Percentiles rank a stretch among this genome's conserved stretches.
These are phyloP conservation scores for Orthonyx spaldingii DNA, from an alignment of 2,113 vertebrate species.

Conservation along the genomic window DNA sequence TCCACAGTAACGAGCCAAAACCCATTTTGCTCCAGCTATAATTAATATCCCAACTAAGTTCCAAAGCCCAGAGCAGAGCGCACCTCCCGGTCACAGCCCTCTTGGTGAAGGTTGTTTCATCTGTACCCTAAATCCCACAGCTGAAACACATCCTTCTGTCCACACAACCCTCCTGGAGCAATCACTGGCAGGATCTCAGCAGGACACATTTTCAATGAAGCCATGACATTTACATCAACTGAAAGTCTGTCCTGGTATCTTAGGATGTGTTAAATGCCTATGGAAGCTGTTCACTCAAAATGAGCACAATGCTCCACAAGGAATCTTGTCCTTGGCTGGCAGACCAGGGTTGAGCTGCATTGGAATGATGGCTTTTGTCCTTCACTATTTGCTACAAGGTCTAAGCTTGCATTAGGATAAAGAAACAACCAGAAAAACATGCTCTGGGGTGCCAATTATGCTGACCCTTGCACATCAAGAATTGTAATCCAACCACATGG, in stretches of 20 bases:
- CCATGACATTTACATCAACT: not conserved
- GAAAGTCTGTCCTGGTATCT: not conserved
- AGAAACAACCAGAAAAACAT: not conserved
- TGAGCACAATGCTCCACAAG: accelerated
- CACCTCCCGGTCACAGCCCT: slow-evolving; percentile 11
- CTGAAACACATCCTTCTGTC: not conserved
- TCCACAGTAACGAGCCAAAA: not conserved
- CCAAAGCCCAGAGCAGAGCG: slow-evolving; percentile 13
- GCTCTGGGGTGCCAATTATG: not conserved
- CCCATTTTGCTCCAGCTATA: slow-evolving; percentile 1
- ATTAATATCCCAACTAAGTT: slow-evolving; percentile 32
- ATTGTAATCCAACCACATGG: not conserved
- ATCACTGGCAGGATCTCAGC: not conserved
- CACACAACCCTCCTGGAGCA: not conserved
- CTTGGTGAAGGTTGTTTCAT: not conserved
- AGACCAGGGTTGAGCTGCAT: not conserved
- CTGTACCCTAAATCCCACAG: not conserved
- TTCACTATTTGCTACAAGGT: not conserved
- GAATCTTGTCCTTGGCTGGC: not conserved
- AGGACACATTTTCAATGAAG: not conserved
- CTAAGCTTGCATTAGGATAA: not conserved
- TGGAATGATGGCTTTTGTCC: not conserved
- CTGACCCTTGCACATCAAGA: not conserved
- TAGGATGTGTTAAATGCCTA: not conserved
- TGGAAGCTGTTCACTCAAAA: not conserved